phyloP scores from a whole-genome alignment of 2,113 vertebrate species.

The Boulengeromyrus knoepffleri region DNA sequence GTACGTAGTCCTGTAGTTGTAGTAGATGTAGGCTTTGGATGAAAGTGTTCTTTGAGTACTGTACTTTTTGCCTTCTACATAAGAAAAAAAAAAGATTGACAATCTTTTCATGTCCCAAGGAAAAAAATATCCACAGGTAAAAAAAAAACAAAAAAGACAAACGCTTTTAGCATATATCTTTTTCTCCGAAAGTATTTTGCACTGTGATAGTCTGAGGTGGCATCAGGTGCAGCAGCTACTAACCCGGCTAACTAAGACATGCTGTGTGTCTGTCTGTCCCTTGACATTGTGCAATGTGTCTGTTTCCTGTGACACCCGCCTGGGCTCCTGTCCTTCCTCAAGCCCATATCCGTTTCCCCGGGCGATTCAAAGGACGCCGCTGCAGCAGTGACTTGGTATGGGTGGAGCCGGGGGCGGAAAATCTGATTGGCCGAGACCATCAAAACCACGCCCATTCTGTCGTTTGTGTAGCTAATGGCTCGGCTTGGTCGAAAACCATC shows the following conservation, averaged over 20 bases:
- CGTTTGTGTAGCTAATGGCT: not conserved
- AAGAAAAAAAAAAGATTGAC: constrained; percentile 66
- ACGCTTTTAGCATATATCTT: constrained; percentile 53
- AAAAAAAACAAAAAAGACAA: constrained; percentile 22
- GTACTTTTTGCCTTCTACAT: constrained; percentile 70
- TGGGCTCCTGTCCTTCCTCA: constrained; percentile 54
- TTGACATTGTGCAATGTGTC: constrained; percentile 71
- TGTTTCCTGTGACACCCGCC: constrained; percentile 60
- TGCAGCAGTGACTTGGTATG: not conserved
- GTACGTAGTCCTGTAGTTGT: constrained; percentile 48
- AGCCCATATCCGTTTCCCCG: constrained; percentile 46
- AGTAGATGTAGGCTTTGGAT: constrained; percentile 65
- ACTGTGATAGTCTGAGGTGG: constrained; percentile 71
- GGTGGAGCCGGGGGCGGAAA: not conserved
- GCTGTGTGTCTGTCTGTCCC: constrained; percentile 69
- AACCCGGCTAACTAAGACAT: constrained; percentile 63
- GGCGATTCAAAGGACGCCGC: not conserved
- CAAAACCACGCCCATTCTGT: not conserved
- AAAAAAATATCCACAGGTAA: constrained; percentile 47
- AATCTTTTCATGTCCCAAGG: constrained; percentile 72
- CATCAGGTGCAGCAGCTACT: constrained; percentile 49
- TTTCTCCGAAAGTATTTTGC: constrained; percentile 65
- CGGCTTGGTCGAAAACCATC: not conserved
- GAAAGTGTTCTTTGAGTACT: constrained; percentile 66
- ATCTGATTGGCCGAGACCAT: not conserved